phyloP scores from a whole-genome alignment of 2,797 vertebrate species.

The Bovichtus variegatus region DNA sequence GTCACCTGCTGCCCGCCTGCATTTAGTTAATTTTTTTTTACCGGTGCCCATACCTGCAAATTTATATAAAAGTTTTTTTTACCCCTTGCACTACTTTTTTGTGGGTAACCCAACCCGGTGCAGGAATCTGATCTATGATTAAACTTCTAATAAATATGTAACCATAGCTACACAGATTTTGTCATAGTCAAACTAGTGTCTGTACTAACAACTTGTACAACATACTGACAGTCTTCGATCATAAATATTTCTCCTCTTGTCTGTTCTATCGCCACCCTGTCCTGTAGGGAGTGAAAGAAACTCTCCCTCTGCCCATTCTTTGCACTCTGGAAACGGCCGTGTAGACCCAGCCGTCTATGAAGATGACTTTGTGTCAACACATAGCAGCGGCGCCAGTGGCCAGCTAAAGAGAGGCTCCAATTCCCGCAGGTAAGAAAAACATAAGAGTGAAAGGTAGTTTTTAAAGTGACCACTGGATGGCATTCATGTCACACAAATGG shows the following conservation, averaged over 20 bases:
- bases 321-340: conserved; percentile 64
- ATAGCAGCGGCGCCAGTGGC: conserved; percentile 85
- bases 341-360: conserved; percentile 86
- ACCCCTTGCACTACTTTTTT: too few species aligned
- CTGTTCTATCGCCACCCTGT: conserved; percentile 16
- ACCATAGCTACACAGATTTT: background rate
- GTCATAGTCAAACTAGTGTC: background rate
- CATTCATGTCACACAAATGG: conserved; percentile 45
- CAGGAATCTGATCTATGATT: background rate
- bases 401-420: conserved; percentile 81
- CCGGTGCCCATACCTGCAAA: too few species aligned
- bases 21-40: too few species aligned
- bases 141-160: background rate
- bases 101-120: too few species aligned
- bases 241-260: background rate
- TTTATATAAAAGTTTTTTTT: too few species aligned
- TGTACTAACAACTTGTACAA: too few species aligned
- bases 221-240: background rate
- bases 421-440: conserved; percentile 86
- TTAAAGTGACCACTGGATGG: conserved; percentile 70
- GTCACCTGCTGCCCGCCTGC: too few species aligned
- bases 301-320: conserved; percentile 72
- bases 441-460: background rate
- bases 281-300: conserved; percentile 84
- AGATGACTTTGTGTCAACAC: conserved; percentile 91